Evolutionary conservation across 2,113 vertebrate genomes (phyloP).

Genomic region (Gasterosteus aculeatus): DNA sequence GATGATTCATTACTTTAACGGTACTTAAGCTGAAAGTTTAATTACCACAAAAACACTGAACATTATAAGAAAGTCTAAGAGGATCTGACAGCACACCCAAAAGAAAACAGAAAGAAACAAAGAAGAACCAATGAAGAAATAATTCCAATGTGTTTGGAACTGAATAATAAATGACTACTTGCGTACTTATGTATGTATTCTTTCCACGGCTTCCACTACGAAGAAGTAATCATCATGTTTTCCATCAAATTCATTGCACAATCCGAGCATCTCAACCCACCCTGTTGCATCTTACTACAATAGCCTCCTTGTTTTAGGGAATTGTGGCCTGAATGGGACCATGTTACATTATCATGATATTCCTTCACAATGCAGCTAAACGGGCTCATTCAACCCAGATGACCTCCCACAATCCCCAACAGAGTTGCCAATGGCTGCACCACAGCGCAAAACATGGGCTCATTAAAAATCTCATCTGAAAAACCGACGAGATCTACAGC

Average conservation of each 20-base stretch:
- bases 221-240: slow-evolving; percentile 67
- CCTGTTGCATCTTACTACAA: slow-evolving; percentile 73
- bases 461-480: slow-evolving; percentile 79
- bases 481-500: slow-evolving; percentile 61
- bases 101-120: slow-evolving; percentile 16
- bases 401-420: slow-evolving; percentile 76
- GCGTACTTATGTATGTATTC: slow-evolving; percentile 11
- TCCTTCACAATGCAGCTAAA: slow-evolving; percentile 72
- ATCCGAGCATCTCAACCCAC: slow-evolving; percentile 65
- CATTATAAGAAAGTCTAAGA: neutral
- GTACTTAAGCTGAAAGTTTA: neutral
- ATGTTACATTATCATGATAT: slow-evolving; percentile 79
- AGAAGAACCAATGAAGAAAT: slow-evolving; percentile 34
- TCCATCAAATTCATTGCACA: slow-evolving; percentile 68
- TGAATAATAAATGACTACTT: slow-evolving; percentile 38
- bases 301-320: slow-evolving; percentile 77
- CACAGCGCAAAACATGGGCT: slow-evolving; percentile 69
- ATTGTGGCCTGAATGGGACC: slow-evolving; percentile 73
- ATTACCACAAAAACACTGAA: neutral
- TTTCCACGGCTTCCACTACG: slow-evolving; percentile 36
- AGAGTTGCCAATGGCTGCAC: slow-evolving; percentile 67
- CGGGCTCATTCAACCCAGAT: slow-evolving; percentile 74
- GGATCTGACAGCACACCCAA: neutral
- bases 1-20: neutral
- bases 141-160: slow-evolving; percentile 29